phyloP scores from a whole-genome alignment of 2,797 vertebrate species.

The Halcyon smyrnensis region DNA sequence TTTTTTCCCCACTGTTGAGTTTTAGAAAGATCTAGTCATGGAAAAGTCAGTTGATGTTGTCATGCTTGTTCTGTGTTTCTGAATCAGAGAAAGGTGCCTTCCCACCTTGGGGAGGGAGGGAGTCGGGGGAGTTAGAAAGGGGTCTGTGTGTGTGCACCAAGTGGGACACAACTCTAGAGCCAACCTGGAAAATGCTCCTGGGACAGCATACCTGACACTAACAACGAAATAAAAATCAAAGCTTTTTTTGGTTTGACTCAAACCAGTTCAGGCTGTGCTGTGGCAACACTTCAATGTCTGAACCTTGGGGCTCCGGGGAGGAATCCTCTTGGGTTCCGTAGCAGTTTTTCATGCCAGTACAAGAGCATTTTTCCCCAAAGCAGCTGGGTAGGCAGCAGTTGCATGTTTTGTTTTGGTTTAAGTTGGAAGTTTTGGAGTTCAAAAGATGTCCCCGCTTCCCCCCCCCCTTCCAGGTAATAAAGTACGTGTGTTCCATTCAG shows the following conservation, averaged over 20 bases:
- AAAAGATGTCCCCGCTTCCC: rapidly evolving
- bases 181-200: not conserved
- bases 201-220: not conserved
- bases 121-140: not conserved
- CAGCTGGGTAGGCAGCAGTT: not conserved
- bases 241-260: not conserved
- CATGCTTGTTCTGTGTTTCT: not conserved
- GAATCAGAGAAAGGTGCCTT: not conserved
- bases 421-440: not conserved
- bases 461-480: not conserved
- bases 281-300: not conserved
- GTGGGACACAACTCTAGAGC: not conserved
- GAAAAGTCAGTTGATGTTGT: not conserved
- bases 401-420: not conserved
- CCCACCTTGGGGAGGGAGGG: not conserved
- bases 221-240: not conserved
- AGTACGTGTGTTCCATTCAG: not conserved
- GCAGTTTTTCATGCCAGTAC: not conserved
- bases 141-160: not conserved
- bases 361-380: not conserved
- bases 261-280: not conserved
- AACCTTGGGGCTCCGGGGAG: not conserved
- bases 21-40: not conserved
- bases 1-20: not conserved
- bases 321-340: not conserved